Evolutionary conservation across 2,113 vertebrate species (phyloP).

Genomic region (Mobula birostris): DNA sequence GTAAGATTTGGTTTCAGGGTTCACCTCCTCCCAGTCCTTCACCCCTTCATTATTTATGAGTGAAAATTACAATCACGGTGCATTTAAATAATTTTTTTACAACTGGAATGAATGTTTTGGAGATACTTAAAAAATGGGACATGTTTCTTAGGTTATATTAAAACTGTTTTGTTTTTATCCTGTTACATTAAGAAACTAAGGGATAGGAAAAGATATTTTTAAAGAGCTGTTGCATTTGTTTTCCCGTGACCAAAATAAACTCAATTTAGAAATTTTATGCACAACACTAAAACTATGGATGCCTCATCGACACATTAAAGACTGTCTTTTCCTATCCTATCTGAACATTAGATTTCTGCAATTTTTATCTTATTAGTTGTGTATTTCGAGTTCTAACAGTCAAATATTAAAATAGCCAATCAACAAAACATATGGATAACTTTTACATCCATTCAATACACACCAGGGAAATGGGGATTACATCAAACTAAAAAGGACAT

Average conservation of each 20-base stretch:
- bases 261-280: slow-evolving; percentile 6
- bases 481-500: slow-evolving; percentile 15
- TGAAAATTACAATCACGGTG: not conserved
- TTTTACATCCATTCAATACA: not conserved
- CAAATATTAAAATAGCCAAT: slow-evolving; percentile 14
- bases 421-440: not conserved
- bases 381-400: not conserved
- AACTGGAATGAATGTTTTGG: not conserved
- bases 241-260: not conserved
- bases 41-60: not conserved
- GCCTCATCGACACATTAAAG: not conserved
- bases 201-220: not conserved
- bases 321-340: slow-evolving; percentile 4
- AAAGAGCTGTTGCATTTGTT: not conserved
- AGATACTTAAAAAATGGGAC: not conserved
- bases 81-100: not conserved
- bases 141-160: slow-evolving; percentile 29
- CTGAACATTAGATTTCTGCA: not conserved
- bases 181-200: not conserved
- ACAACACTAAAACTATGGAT: not conserved
- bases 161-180: not conserved
- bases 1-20: not conserved
- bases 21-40: not conserved
- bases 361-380: slow-evolving; percentile 1
- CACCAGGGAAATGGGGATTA: not conserved